Evolutionary conservation across 2,113 vertebrate species (phyloP).

Genomic region (Pelusios castaneus): DNA sequence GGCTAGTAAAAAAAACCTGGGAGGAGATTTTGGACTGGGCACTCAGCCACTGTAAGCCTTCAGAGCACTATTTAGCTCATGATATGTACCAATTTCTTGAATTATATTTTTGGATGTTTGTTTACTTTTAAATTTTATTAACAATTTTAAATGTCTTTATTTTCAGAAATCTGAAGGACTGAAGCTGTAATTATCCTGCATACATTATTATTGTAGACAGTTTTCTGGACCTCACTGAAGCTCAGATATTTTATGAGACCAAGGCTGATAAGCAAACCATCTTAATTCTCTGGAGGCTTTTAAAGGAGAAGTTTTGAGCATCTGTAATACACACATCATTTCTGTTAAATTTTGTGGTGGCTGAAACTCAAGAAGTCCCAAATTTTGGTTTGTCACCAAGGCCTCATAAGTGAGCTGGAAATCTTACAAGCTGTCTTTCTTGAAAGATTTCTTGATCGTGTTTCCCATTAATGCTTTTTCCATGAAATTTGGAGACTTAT

Average conservation of each 20-base stretch:
- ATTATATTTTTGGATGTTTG: background rate
- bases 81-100: background rate
- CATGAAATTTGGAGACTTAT: background rate
- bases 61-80: background rate
- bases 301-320: background rate
- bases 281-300: background rate
- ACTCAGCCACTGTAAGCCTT: background rate
- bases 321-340: background rate
- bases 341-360: background rate
- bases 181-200: background rate
- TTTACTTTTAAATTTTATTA: background rate
- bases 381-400: background rate
- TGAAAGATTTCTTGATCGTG: background rate
- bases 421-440: background rate
- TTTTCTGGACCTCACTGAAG: slow-evolving; percentile 4
- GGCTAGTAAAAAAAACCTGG: background rate
- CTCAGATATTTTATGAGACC: background rate
- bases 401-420: background rate
- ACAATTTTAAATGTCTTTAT: background rate
- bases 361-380: background rate
- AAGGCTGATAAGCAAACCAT: background rate
- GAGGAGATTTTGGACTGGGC: background rate
- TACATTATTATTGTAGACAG: background rate
- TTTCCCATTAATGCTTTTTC: background rate
- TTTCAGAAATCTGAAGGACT: background rate